Conservation (phyloP, 2,797 vertebrate genomes). For the Mus spretus region DNA sequence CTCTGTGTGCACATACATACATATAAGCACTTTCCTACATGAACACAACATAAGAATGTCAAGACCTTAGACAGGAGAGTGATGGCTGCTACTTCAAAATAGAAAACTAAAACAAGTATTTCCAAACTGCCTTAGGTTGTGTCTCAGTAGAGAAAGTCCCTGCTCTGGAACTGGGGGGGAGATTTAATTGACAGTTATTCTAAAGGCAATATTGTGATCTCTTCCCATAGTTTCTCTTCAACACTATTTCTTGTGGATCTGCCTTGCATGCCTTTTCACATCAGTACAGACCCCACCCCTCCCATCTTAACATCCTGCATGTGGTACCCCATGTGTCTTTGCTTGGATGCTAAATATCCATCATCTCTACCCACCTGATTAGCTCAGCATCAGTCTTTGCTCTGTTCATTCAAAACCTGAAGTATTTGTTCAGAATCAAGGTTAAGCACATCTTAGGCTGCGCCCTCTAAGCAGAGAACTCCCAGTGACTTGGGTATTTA, state of each 20-base stretch:
- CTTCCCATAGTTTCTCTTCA: background rate
- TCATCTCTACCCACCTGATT: too few species aligned
- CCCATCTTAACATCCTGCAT: accelerated
- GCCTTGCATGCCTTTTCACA: accelerated
- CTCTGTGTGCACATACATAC: background rate
- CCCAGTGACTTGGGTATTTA: too few species aligned
- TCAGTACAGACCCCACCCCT: accelerated
- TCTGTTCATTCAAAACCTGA: accelerated
- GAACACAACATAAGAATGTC: background rate
- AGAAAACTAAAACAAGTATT: background rate
- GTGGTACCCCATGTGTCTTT: accelerated
- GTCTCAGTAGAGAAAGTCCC: background rate
- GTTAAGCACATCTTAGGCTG: background rate
- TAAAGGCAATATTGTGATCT: too few species aligned
- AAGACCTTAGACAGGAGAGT: background rate
- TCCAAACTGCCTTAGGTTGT: background rate
- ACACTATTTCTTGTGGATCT: too few species aligned
- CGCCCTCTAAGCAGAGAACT: background rate
- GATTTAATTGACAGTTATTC: background rate
- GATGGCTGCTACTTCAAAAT: background rate
- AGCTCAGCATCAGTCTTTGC: accelerated
- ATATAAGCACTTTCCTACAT: background rate
- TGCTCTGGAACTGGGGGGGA: background rate
- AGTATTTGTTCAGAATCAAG: background rate
- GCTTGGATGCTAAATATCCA: too few species aligned